Conservation (phyloP, 2,797 vertebrate species). For the Cephalopachus bancanus region DNA sequence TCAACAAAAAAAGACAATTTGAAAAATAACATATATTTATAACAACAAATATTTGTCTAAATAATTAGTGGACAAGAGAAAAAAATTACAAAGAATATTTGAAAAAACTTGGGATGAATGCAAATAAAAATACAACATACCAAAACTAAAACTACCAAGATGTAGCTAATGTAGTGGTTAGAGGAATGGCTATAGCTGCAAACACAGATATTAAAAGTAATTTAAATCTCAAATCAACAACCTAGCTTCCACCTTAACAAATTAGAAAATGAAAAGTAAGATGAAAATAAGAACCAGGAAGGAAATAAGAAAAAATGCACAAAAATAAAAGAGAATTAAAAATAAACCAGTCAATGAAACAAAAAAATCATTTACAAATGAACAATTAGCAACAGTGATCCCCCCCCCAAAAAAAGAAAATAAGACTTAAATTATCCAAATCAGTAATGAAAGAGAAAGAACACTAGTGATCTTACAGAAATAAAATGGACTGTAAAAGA, state of each 20-base stretch:
- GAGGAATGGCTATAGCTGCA: neutral
- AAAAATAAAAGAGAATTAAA: neutral
- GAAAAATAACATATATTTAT: neutral
- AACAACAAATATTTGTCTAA: neutral
- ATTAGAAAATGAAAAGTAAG: neutral
- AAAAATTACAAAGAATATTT: neutral
- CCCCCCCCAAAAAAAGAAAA: neutral
- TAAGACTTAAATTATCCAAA: neutral
- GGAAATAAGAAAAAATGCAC: neutral
- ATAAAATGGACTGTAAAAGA: neutral
- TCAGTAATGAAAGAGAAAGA: neutral
- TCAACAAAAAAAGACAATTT: neutral
- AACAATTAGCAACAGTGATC: neutral
- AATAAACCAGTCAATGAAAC: neutral
- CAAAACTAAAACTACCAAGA: neutral
- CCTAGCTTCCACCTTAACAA: neutral
- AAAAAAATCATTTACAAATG: neutral
- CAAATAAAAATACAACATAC: neutral
- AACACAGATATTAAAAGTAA: neutral
- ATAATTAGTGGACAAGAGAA: neutral
- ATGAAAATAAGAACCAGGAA: neutral
- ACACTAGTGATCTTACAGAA: neutral
- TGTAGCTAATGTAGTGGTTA: neutral
- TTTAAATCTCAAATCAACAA: neutral
- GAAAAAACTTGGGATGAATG: neutral